These are phyloP conservation scores for Dermatemys mawii DNA, from an alignment of 2,113 vertebrate species.

Conservation along the genomic window DNA sequence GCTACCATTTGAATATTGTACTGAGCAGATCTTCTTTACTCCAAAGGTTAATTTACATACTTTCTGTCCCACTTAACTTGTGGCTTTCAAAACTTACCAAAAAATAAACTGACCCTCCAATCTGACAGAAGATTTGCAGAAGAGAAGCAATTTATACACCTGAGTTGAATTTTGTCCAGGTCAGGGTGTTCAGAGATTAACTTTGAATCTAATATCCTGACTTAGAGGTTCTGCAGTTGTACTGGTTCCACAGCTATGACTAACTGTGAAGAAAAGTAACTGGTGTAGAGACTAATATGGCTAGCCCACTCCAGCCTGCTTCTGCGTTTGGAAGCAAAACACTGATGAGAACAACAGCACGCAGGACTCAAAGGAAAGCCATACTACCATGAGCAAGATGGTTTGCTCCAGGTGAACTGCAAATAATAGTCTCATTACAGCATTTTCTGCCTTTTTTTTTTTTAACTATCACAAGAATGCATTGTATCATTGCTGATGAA, in stretches of 20 bases:
- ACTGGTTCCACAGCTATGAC: accelerated
- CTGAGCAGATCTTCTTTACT: not conserved
- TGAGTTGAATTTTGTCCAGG: not conserved
- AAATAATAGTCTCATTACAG: not conserved
- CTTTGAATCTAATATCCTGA: not conserved
- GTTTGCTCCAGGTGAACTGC: not conserved
- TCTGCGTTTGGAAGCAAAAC: no score
- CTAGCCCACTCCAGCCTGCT: not conserved
- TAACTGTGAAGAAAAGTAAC: not conserved
- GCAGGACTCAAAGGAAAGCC: not conserved
- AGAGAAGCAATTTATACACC: accelerated
- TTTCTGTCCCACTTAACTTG: accelerated
- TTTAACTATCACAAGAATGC: not conserved
- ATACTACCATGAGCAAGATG: not conserved
- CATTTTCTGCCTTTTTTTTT: not conserved
- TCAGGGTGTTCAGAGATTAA: not conserved
- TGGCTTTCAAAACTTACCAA: not conserved
- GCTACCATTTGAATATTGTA: not conserved
- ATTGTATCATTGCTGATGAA: not conserved
- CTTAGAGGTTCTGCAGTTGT: not conserved
- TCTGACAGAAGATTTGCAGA: accelerated
- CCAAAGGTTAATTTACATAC: not conserved
- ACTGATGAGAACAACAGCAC: not conserved
- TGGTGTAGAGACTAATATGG: not conserved
- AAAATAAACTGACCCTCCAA: accelerated